Percentiles rank a stretch among this genome's conserved stretches.
Evolutionary conservation across 2,113 vertebrate genomes (phyloP).

Genomic region (Emydura subglobosa): DNA sequence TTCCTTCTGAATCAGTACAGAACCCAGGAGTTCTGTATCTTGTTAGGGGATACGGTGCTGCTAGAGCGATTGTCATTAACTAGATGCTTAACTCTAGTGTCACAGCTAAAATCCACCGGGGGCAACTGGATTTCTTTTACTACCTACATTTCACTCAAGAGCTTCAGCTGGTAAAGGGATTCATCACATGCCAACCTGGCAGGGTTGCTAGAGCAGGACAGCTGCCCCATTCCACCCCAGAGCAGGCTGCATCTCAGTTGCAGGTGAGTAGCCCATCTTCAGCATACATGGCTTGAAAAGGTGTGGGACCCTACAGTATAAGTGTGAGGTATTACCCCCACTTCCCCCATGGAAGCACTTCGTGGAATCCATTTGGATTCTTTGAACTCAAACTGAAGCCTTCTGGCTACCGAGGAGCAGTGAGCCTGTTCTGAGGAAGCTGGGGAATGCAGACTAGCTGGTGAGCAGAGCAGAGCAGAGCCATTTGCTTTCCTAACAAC

Average conservation of each 20-base stretch:
- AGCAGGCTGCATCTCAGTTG: not conserved
- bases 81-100: conserved; percentile 19
- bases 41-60: not conserved
- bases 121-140: not conserved
- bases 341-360: conserved; percentile 48
- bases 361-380: conserved; percentile 58
- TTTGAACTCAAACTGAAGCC: conserved; percentile 60
- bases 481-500: conserved; percentile 54
- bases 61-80: not conserved
- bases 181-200: accelerated
- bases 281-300: not conserved
- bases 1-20: not conserved
- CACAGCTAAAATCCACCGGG: not conserved
- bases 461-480: conserved; percentile 40
- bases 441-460: conserved; percentile 43
- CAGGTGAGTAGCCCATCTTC: conserved; percentile 36
- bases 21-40: not conserved
- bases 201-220: not conserved
- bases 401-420: conserved; percentile 40
- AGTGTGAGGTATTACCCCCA: conserved; percentile 28
- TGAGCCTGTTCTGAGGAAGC: conserved; percentile 29
- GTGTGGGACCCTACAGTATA: not conserved
- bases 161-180: not conserved
- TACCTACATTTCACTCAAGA: not conserved
- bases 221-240: not conserved